These are phyloP conservation scores for Cryptocheilus praepositus DNA, from an alignment of 2,888 invertebrate genomes.

Conservation along the genomic window DNA sequence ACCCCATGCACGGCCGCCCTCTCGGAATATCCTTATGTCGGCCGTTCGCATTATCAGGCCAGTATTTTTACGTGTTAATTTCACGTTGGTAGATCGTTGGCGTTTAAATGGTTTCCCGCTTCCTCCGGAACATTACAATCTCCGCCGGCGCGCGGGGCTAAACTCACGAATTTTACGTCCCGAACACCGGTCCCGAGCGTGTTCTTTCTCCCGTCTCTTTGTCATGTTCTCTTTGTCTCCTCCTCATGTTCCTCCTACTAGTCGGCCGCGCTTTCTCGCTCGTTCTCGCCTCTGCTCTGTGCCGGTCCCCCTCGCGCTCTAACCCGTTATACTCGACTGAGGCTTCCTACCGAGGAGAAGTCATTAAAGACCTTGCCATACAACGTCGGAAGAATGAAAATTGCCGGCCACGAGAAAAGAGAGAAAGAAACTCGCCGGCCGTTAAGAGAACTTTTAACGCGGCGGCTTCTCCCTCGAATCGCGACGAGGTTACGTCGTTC, in stretches of 20 bases:
- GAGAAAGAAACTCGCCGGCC: constrained; percentile 29
- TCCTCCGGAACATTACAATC: too few species aligned
- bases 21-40: too few species aligned
- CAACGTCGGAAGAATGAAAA: constrained; percentile 42
- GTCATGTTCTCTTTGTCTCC: background rate
- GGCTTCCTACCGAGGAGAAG: constrained; percentile 30
- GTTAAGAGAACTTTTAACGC: constrained; percentile 38
- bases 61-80: too few species aligned
- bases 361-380: constrained; percentile 39
- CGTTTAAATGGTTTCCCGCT: too few species aligned
- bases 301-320: background rate
- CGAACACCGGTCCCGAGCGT: background rate
- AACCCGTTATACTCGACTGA: constrained; percentile 14
- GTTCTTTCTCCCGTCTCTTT: too few species aligned
- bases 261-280: background rate
- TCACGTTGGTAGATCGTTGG: too few species aligned
- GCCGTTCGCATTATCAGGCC: too few species aligned
- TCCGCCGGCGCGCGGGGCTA: too few species aligned
- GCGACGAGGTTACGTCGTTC: constrained; percentile 23
- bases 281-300: background rate
- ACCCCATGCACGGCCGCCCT: too few species aligned
- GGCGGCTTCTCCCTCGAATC: constrained; percentile 34
- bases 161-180: constrained; percentile 7
- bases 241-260: too few species aligned
- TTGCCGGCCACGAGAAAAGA: constrained; percentile 29